phyloP scores from a whole-genome alignment of 92 coral and sea anemone genomes.

The Porites evermanni region DNA sequence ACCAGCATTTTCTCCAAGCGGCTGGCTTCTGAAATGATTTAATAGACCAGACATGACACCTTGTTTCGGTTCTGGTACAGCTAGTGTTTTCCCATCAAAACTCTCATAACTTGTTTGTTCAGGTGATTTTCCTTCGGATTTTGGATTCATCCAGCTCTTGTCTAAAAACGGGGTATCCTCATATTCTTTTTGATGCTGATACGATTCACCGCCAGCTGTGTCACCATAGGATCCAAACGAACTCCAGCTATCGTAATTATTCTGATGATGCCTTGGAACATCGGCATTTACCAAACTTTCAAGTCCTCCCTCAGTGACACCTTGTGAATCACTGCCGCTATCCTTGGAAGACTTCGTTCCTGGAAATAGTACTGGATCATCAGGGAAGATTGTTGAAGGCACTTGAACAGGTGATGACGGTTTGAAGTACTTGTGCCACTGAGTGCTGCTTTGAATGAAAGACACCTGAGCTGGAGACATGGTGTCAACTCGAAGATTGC shows the following conservation, averaged over 20 bases:
- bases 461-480: conserved; percentile 87
- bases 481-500: conserved; percentile 75
- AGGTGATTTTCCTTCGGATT: conserved; percentile 16
- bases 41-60: neutral
- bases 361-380: conserved; percentile 87
- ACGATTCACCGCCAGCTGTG: neutral
- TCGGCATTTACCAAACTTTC: conserved; percentile 7
- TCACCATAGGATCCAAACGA: conserved; percentile 33
- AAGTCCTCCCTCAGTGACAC: neutral
- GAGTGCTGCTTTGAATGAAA: conserved; percentile 79
- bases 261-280: conserved; percentile 13
- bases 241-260: conserved; percentile 9
- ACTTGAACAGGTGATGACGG: conserved; percentile 47
- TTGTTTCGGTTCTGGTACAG: conserved; percentile 32
- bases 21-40: neutral
- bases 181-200: conserved; percentile 32
- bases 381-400: conserved; percentile 74
- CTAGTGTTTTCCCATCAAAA: conserved; percentile 38
- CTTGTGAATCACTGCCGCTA: neutral
- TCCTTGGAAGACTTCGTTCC: conserved; percentile 15
- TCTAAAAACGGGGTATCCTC: conserved; percentile 31
- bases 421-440: conserved; percentile 83
- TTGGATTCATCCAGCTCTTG: conserved; percentile 49
- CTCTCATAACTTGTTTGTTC: conserved; percentile 9
- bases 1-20: neutral